phyloP scores from a whole-genome alignment of 2,113 vertebrate species.

The Siniperca chuatsi region DNA sequence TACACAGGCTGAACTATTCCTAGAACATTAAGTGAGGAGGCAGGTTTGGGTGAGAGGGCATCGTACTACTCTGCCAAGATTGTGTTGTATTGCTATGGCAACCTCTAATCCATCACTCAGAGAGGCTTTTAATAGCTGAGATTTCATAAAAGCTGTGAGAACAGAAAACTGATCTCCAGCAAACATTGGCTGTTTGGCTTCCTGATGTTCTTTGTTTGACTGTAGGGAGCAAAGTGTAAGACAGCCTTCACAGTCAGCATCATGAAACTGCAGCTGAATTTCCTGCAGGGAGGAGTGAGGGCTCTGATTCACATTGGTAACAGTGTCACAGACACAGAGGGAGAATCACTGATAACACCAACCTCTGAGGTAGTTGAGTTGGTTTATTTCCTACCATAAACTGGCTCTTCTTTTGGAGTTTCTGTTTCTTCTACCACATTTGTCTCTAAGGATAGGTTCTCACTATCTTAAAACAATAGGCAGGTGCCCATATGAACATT shows the following conservation, averaged over 20 bases:
- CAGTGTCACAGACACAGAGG: not conserved
- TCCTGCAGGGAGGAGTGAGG: not conserved
- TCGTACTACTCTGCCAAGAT: not conserved
- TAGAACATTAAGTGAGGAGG: conserved; percentile 2
- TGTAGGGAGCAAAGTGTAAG: not conserved
- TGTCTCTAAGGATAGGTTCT: too few species aligned
- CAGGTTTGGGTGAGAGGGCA: conserved; percentile 9
- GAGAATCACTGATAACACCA: not conserved
- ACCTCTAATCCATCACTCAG: conserved; percentile 9
- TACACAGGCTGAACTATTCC: not conserved
- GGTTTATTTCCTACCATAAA: not conserved
- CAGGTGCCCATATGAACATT: too few species aligned
- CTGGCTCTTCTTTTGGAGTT: not conserved
- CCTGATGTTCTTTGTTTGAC: not conserved
- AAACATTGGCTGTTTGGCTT: not conserved
- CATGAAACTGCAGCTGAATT: not conserved
- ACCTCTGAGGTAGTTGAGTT: not conserved
- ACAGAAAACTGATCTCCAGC: not conserved
- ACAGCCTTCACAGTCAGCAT: not conserved
- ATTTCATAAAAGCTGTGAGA: not conserved
- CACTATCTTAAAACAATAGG: too few species aligned
- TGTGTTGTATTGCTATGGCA: conserved; percentile 25
- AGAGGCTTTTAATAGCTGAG: conserved; percentile 12
- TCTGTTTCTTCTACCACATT: too few species aligned
- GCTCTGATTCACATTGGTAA: not conserved